phyloP scores from a whole-genome alignment of 2,888 invertebrate species.

The Spodoptera exigua region DNA sequence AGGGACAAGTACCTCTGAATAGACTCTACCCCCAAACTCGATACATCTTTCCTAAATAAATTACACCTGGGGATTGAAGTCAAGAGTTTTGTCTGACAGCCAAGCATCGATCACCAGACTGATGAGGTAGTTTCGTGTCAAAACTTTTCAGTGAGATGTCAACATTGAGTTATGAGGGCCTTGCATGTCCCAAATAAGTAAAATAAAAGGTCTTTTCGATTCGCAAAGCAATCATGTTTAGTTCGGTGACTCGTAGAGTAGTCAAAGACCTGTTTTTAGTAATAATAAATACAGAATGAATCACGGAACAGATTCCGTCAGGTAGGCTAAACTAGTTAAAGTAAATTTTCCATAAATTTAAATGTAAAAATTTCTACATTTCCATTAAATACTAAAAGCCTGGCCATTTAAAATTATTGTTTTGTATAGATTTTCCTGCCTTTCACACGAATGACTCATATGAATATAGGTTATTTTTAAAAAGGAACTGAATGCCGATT shows the following conservation, averaged over 20 bases:
- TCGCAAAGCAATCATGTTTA: not conserved
- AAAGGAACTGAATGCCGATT: constrained; percentile 33
- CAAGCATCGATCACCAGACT: constrained; percentile 36
- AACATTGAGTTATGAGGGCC: constrained; percentile 25
- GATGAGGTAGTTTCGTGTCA: constrained; percentile 28
- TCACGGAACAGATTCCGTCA: not conserved
- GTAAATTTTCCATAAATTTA: too few relatives aligned
- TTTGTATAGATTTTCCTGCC: constrained; percentile 8
- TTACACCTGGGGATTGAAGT: constrained; percentile 37
- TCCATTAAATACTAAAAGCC: not conserved
- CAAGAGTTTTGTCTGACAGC: constrained; percentile 36
- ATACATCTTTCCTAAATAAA: constrained; percentile 40
- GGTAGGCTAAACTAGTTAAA: too few relatives aligned
- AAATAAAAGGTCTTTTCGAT: constrained; percentile 2
- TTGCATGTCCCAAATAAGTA: constrained; percentile 8
- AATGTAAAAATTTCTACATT: too few relatives aligned
- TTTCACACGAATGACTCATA: constrained; percentile 27
- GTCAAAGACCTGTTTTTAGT: not conserved
- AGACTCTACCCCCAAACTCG: constrained; percentile 4
- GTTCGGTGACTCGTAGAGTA: not conserved
- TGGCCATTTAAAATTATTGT: constrained; percentile 1
- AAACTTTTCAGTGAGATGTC: constrained; percentile 35
- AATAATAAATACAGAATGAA: constrained; percentile 8
- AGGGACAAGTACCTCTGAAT: not conserved
- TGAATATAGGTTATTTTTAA: constrained; percentile 31